A percentile compares a stretch with the other conserved stretches of the same genome.
Evolutionary conservation across 2,888 invertebrate genomes (phyloP).

Genomic region (Apamea sordens): DNA sequence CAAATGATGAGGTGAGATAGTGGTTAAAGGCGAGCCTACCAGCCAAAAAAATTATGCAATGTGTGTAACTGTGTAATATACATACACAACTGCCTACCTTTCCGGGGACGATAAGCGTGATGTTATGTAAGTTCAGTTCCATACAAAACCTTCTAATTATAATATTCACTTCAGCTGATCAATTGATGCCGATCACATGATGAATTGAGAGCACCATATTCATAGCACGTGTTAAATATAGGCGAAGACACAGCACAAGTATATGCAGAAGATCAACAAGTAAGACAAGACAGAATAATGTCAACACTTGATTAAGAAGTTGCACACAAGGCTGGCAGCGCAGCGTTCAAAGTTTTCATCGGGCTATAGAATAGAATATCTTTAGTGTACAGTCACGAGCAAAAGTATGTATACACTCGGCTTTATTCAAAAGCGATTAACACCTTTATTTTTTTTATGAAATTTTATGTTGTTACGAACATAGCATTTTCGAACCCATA

Average conservation of each 20-base stretch:
- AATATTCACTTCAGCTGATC: constrained; percentile 38
- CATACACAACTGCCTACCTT: neutral
- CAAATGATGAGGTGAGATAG: too few relatives aligned
- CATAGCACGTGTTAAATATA: constrained; percentile 54
- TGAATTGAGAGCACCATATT: constrained; percentile 54
- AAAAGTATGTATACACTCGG: too few relatives aligned
- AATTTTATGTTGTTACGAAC: too few relatives aligned
- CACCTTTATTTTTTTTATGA: too few relatives aligned
- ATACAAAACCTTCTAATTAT: constrained; percentile 42
- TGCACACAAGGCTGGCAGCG: neutral
- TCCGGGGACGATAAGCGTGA: too few relatives aligned
- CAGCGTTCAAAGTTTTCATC: neutral
- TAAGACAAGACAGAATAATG: neutral
- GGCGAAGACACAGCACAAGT: neutral
- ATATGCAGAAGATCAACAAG: constrained; percentile 3
- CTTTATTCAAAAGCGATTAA: too few relatives aligned
- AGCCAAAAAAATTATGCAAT: too few relatives aligned
- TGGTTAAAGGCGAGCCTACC: too few relatives aligned
- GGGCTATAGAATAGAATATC: too few relatives aligned
- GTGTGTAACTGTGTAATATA: neutral
- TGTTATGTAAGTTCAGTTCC: neutral
- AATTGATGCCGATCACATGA: constrained; percentile 50
- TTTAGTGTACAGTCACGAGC: too few relatives aligned
- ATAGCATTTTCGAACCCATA: too few relatives aligned
- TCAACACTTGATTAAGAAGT: neutral